Base-by-base conservation (phyloP, 2,797 vertebrate species). In the Jordanella pulchra region DNA sequence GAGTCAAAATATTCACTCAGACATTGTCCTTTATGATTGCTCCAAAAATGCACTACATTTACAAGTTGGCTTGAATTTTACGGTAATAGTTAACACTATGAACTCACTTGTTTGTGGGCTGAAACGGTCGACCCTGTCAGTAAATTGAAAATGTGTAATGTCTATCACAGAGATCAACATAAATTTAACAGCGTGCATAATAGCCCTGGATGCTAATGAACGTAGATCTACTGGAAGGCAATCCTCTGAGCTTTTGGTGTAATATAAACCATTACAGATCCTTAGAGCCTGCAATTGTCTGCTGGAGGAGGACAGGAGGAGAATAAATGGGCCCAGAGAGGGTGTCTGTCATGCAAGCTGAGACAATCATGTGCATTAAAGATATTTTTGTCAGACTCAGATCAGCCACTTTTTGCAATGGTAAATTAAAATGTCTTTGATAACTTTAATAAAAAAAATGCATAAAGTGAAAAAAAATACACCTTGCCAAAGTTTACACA, bases 321-420 rank as follows among this genome's bases (percentile, higher is more conserved):
- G 25, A 44, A 69, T 28, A 68, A 54, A 68, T 55, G 23, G 51
- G 67, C n/a, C 67, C 67, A 54, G 10, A 69, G 51, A 69, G 23
- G 25, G 17, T 14, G 50, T 25, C n/a, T 45, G 39, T 27, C 53
- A 21, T 14, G 53, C 17, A 69, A 44, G 51, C 39, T 44, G 53
- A 56, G 35, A 69, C 35, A 64, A 44, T 44, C 25, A 64, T 64
- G 27, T 67, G 32, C 23, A 67, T 67, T 67, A 23, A 47, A 64
- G 60, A 44, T 42, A 27, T 64, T 64, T 44, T 13, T n/a, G 39
- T 39, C 13, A 35, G 39, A 12, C 39, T 27, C n/a, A 64, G 60
- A 64, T 64, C 23, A 25, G 23, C 14, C 60, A 64, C 35, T 64
- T 64, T 44, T 14, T 44, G 39, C 35, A 44, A 42, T 10, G 21